Evolutionary conservation across 2,113 vertebrate species (phyloP), one percentile per base, ranked within the genome.

Genomic region (Pseudopipra pipra): DNA sequence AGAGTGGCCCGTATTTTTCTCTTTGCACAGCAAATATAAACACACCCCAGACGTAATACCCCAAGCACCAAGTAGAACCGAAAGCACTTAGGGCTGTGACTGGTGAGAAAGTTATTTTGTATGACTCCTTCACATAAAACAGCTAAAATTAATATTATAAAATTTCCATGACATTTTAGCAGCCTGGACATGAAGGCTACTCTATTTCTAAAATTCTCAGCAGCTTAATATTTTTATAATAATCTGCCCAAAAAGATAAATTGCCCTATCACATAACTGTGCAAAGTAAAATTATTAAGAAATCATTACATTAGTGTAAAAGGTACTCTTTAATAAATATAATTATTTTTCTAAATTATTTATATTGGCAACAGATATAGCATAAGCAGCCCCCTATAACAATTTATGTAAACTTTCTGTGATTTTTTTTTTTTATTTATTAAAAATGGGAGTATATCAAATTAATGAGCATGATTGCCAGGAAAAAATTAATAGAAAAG

Each of bases 121-220:
- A 73, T 30, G 13, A 75, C 28, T 25, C 16, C 4, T 85, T 87
- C 49, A 73, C 25, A 68, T 82, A 75, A 94, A 92, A 1, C 15
- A 85, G 61, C 80, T 82, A 91, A 95, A 94, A 92, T 91, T 85
- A 95, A 61, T 76, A 71, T 68, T 67, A 92, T 44, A 43, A 92
- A 61, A 72, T 89, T 92, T 89, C 84, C 85, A 82, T 79, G 70
- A 30, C 81, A 82, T 91, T 78, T 75, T 78, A 89, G 74, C 31
- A 85, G 58, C 25, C 49, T 61, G 51, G 39, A 66, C 31, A 35
- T 58, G 46, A 82, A 94, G 56, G 22, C 12, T 76, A 14, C 37
- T 89, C 66, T 87, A 37, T 85, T 94, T 91, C 80, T 89, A 75
- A 92, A 94, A 72, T 75, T 59, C 65, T 94, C 75, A 77, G 51